Evolutionary conservation across 2,113 vertebrate species (phyloP).

Genomic region (Heterochromis multidens): DNA sequence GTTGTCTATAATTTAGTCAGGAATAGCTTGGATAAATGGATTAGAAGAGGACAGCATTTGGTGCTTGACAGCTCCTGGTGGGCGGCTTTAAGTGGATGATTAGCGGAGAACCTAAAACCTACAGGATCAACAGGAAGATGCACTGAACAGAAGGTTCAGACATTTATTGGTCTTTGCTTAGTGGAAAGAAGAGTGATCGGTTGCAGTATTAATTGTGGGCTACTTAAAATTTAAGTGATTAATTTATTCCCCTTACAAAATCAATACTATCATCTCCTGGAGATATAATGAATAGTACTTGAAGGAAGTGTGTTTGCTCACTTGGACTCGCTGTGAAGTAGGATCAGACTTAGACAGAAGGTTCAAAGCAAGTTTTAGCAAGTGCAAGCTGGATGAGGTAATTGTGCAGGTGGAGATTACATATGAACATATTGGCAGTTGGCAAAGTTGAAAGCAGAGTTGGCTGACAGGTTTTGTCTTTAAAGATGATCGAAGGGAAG

Average conservation of each 20-base stretch:
- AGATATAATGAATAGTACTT: slow-evolving; percentile 3
- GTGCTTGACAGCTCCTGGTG: slow-evolving; percentile 24
- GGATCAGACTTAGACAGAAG: slow-evolving; percentile 19
- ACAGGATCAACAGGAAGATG: neutral
- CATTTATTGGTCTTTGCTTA: neutral
- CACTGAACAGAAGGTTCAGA: neutral
- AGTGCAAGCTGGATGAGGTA: slow-evolving; percentile 53
- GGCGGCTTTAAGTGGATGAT: slow-evolving; percentile 26
- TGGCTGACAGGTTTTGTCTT: neutral
- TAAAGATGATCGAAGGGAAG: slow-evolving; percentile 20
- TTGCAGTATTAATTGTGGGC: neutral
- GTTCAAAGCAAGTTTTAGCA: slow-evolving; percentile 55
- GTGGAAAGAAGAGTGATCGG: neutral
- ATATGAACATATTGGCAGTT: slow-evolving; percentile 24
- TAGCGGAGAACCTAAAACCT: neutral
- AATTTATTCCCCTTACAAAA: neutral
- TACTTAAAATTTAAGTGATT: neutral
- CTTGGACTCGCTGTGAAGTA: neutral
- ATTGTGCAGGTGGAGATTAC: slow-evolving; percentile 52
- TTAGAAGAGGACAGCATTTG: slow-evolving; percentile 42
- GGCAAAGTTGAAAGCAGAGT: slow-evolving; percentile 26
- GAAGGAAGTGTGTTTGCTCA: neutral
- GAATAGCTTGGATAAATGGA: slow-evolving; percentile 33
- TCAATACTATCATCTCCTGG: neutral
- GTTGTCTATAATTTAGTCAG: slow-evolving; percentile 24